Percentiles rank a stretch among this genome's conserved stretches.
Evolutionary conservation across 2,113 vertebrate genomes (phyloP).

Genomic region (Hemiscyllium ocellatum): DNA sequence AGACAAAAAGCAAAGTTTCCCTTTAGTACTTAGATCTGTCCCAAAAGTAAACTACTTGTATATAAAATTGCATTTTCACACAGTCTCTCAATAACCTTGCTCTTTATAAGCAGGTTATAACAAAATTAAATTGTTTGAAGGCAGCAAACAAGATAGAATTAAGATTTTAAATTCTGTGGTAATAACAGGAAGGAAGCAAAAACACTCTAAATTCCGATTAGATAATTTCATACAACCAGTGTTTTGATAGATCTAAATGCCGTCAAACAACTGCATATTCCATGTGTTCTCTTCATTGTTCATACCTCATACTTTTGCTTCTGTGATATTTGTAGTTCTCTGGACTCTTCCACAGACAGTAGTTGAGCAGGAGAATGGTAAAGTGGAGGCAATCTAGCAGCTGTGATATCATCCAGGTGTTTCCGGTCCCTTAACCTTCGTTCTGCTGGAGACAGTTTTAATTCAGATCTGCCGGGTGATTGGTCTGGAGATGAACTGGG

Average conservation of each 20-base stretch:
- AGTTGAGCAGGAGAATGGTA: conserved; percentile 68
- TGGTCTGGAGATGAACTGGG: conserved; percentile 50
- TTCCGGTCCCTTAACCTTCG: conserved; percentile 65
- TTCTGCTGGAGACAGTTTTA: conserved; percentile 57
- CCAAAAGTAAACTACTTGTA: too few relatives aligned
- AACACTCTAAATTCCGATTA: neutral
- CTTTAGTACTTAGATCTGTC: neutral
- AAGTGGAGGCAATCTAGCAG: conserved; percentile 74
- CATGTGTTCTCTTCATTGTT: neutral
- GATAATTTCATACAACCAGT: neutral
- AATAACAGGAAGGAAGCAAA: neutral
- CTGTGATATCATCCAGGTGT: conserved; percentile 82
- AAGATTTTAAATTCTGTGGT: neutral
- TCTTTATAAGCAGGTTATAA: neutral
- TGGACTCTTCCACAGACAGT: conserved; percentile 73
- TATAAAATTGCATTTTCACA: neutral
- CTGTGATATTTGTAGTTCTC: conserved; percentile 68
- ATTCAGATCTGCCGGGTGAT: conserved; percentile 47
- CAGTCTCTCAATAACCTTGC: neutral
- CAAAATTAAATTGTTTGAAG: neutral
- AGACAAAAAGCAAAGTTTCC: neutral
- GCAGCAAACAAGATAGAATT: neutral
- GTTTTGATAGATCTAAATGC: neutral
- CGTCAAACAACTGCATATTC: neutral
- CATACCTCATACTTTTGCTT: conserved; percentile 72